These are phyloP conservation scores for Shinisaurus crocodilurus DNA, from an alignment of 2,113 vertebrate species.

Conservation along the genomic window DNA sequence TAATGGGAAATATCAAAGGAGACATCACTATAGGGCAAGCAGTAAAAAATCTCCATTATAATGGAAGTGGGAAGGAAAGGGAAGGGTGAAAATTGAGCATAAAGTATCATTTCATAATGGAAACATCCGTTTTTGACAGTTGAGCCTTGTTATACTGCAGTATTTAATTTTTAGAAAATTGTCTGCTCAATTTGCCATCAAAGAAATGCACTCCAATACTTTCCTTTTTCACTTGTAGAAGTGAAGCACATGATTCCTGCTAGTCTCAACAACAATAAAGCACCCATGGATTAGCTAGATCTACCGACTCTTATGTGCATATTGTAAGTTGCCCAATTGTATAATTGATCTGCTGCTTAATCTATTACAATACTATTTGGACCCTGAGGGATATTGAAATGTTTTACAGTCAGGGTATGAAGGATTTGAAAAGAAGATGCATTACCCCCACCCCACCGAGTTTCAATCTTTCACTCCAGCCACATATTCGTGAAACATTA, in stretches of 20 bases:
- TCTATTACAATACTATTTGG: background rate
- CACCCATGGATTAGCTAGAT: background rate
- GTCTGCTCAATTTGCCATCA: background rate
- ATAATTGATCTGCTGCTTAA: background rate
- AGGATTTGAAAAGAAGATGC: background rate
- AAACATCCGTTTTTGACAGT: constrained; percentile 29
- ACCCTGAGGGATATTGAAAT: rapidly evolving
- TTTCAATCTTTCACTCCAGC: background rate
- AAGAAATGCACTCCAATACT: background rate
- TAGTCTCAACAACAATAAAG: background rate
- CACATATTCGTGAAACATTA: rapidly evolving
- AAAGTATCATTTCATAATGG: constrained; percentile 55
- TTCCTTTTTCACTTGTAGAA: background rate
- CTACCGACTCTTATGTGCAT: background rate
- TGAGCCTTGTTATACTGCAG: constrained; percentile 1
- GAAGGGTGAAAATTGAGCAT: constrained; percentile 62
- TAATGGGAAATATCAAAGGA: constrained; percentile 72
- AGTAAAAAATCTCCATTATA: constrained; percentile 64
- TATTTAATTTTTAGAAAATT: constrained; percentile 18
- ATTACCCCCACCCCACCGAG: too few relatives aligned
- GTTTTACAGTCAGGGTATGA: rapidly evolving
- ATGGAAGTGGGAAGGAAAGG: constrained; percentile 69
- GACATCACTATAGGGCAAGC: constrained; percentile 66
- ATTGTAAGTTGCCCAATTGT: background rate
- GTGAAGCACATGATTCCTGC: background rate